A percentile compares a stretch with the other conserved stretches of the same genome.
Conservation (phyloP, 2,888 invertebrate species). For the Drosophila antonietae region DNA sequence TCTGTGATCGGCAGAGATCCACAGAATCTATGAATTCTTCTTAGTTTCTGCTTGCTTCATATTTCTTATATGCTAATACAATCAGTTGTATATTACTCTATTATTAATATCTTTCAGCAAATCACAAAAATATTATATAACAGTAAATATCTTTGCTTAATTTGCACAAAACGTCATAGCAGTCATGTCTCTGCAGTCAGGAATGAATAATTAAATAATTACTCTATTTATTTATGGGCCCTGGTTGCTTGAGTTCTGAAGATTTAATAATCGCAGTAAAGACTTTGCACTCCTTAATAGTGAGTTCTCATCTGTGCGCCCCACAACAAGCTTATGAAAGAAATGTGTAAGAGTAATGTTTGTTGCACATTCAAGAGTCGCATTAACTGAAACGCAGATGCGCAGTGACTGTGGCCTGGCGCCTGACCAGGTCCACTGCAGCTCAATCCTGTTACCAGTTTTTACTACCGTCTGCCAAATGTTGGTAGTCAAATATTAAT, state of each 20-base stretch:
- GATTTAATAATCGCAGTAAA: too few species aligned
- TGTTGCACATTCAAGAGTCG: constrained; percentile 21
- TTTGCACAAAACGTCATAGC: too few species aligned
- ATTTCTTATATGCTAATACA: background rate
- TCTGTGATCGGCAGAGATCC: background rate
- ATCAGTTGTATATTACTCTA: too few species aligned
- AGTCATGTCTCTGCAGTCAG: too few species aligned
- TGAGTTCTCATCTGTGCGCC: too few species aligned
- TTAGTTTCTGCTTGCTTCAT: background rate
- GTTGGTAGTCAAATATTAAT: constrained; percentile 65
- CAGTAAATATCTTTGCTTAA: too few species aligned
- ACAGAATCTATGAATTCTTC: too few species aligned
- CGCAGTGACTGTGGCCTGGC: constrained; percentile 18
- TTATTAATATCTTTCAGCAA: too few species aligned
- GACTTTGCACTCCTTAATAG: background rate
- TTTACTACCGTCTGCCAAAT: constrained; percentile 61
- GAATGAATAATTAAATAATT: too few species aligned
- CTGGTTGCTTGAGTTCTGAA: too few species aligned
- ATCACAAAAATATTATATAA: too few species aligned
- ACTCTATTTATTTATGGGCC: too few species aligned
- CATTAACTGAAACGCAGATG: constrained; percentile 49
- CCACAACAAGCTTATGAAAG: background rate
- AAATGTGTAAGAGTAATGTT: background rate
- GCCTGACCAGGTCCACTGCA: background rate
- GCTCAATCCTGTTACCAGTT: constrained; percentile 36